Conservation (phyloP, 2,888 invertebrate species). For the Neocrepidodera transversa region DNA sequence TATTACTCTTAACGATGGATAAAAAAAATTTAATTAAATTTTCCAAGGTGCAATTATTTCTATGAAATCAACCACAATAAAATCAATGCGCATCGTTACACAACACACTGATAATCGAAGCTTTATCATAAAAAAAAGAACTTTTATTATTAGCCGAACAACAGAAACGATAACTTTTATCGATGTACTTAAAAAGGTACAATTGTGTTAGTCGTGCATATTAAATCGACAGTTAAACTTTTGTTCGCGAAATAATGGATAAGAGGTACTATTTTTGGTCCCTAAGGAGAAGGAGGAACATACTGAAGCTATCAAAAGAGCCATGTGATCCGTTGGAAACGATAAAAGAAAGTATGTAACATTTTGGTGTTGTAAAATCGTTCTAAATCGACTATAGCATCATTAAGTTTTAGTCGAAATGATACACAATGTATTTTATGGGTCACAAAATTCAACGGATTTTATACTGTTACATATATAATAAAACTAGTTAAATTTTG, state of each 20-base stretch:
- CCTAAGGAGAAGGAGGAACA: not conserved
- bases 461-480: not conserved
- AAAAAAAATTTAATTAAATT: too few relatives aligned
- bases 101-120: slow-evolving; percentile 2
- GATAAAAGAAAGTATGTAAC: slow-evolving; percentile 15
- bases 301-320: not conserved
- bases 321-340: slow-evolving; percentile 2
- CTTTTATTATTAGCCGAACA: slow-evolving; percentile 12
- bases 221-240: not conserved
- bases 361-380: not conserved
- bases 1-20: too few relatives aligned
- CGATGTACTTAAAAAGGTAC: not conserved
- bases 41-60: too few relatives aligned
- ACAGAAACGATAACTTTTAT: slow-evolving; percentile 4
- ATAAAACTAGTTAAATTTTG: too few relatives aligned
- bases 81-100: not conserved
- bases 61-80: too few relatives aligned
- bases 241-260: not conserved
- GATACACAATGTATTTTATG: not conserved
- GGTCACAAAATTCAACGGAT: not conserved
- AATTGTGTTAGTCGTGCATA: not conserved
- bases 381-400: not conserved
- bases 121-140: slow-evolving; percentile 4
- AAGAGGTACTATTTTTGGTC: slow-evolving; percentile 12
- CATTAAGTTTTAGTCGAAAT: not conserved